A percentile compares a stretch with the other conserved stretches of the same genome.
phyloP scores from a whole-genome alignment of 1,140 invertebrate species.

The Cryptotermes secundus region DNA sequence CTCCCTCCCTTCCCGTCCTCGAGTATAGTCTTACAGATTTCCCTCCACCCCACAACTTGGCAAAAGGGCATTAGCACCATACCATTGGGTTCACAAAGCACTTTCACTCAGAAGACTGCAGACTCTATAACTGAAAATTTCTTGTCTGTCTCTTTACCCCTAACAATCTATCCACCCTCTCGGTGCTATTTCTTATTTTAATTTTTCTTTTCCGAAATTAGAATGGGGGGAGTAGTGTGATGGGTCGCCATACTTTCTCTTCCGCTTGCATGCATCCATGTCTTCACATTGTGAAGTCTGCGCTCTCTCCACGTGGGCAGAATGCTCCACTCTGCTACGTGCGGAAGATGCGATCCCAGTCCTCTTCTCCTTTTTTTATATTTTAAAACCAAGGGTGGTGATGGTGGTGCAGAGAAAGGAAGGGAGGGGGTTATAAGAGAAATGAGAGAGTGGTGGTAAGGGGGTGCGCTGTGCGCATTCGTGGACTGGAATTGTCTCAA shows the following conservation, averaged over 20 bases:
- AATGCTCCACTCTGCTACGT: constrained; percentile 23
- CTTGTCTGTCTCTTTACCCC: neutral
- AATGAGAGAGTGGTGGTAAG: constrained; percentile 24
- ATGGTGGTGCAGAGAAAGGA: neutral
- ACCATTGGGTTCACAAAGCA: neutral
- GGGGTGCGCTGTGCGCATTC: constrained; percentile 26
- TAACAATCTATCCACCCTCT: neutral
- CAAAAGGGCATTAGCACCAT: neutral
- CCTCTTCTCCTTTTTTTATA: neutral
- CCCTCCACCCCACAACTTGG: neutral
- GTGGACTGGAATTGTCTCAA: constrained; percentile 29
- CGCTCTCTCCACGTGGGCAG: constrained; percentile 22
- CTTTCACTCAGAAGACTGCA: neutral
- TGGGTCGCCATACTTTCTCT: constrained; percentile 23
- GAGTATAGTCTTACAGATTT: too few species aligned
- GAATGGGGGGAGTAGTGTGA: constrained; percentile 5
- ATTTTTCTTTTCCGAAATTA: constrained; percentile 24
- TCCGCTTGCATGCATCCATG: neutral
- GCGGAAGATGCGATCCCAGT: neutral
- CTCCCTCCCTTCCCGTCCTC: too few species aligned
- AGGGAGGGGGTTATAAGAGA: constrained; percentile 10
- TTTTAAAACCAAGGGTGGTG: constrained; percentile 14
- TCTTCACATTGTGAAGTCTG: constrained; percentile 21
- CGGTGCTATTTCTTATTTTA: constrained; percentile 10
- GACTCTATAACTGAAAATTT: too few species aligned